phyloP scores from a whole-genome alignment of 2,888 invertebrate genomes.

The Limnephilus lunatus region DNA sequence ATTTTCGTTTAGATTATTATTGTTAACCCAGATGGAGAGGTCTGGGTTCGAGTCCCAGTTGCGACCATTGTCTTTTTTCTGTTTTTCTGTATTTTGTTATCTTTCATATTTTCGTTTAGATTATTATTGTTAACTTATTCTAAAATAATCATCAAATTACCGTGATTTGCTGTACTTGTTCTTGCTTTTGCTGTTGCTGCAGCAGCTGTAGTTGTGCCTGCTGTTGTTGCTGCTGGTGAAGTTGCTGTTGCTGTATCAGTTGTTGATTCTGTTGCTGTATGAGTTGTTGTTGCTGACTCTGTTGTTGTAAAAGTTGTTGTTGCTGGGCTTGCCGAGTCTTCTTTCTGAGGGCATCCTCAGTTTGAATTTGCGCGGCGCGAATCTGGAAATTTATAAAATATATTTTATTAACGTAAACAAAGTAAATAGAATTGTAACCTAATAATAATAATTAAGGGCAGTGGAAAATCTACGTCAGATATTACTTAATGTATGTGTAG shows the following conservation, averaged over 20 bases:
- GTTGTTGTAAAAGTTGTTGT: constrained; percentile 15
- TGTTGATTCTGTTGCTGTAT: constrained; percentile 21
- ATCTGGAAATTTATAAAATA: constrained; percentile 50
- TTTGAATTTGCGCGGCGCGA: constrained; percentile 67
- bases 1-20: too few species aligned
- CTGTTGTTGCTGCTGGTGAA: constrained; percentile 14
- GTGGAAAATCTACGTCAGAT: too few species aligned
- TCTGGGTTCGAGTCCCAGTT: too few species aligned
- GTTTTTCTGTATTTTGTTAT: too few species aligned
- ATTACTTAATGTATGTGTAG: too few species aligned
- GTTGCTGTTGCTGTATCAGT: constrained; percentile 35
- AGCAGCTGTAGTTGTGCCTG: not conserved
- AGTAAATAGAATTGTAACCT: too few species aligned
- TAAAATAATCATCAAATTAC: not conserved
- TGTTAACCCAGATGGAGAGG: too few species aligned
- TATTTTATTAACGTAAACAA: not conserved
- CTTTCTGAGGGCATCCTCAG: constrained; percentile 79
- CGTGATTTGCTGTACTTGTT: constrained; percentile 27
- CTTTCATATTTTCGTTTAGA: too few species aligned
- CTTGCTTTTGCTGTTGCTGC: constrained; percentile 2
- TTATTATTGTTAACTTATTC: too few species aligned
- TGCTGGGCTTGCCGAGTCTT: constrained; percentile 74
- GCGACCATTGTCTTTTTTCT: too few species aligned
- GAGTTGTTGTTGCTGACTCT: constrained; percentile 33
- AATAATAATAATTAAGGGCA: too few species aligned